These are phyloP conservation scores for Maniola hyperantus DNA, from an alignment of 2,888 invertebrate species.

Conservation along the genomic window DNA sequence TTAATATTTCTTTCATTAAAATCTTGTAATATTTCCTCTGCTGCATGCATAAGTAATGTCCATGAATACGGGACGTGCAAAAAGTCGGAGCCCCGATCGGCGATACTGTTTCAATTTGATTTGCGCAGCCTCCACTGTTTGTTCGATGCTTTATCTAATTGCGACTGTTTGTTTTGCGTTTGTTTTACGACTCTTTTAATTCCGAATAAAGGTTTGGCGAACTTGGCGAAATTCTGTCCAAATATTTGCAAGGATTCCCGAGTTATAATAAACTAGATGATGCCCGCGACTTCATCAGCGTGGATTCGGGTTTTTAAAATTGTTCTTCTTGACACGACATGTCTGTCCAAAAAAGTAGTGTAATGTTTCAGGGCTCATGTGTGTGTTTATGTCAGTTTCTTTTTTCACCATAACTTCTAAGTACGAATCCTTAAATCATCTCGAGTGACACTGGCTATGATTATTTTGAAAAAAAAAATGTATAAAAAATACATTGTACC, in stretches of 20 bases:
- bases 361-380: too few species aligned
- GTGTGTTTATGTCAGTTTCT: too few species aligned
- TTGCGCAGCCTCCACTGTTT: conserved; percentile 31
- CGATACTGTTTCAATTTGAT: conserved; percentile 45
- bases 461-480: too few species aligned
- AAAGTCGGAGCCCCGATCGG: conserved; percentile 45
- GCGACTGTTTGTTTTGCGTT: conserved; percentile 47
- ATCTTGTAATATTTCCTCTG: conserved; percentile 83
- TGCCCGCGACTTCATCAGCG: too few species aligned
- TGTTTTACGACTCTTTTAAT: conserved; percentile 37
- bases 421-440: too few species aligned
- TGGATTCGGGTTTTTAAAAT: too few species aligned
- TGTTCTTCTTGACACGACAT: too few species aligned
- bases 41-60: conserved; percentile 83
- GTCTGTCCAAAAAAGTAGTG: too few species aligned
- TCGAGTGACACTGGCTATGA: too few species aligned
- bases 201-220: conserved; percentile 18
- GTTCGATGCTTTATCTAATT: conserved; percentile 47
- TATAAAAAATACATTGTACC: too few species aligned
- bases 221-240: conserved; percentile 14
- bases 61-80: conserved; percentile 79
- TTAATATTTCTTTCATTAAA: conserved; percentile 84
- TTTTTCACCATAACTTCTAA: too few species aligned
- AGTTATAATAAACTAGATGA: neutral
- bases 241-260: conserved; percentile 20